Evolutionary conservation across 2,113 vertebrate species (phyloP).

Genomic region (Hippocampus barbouri): DNA sequence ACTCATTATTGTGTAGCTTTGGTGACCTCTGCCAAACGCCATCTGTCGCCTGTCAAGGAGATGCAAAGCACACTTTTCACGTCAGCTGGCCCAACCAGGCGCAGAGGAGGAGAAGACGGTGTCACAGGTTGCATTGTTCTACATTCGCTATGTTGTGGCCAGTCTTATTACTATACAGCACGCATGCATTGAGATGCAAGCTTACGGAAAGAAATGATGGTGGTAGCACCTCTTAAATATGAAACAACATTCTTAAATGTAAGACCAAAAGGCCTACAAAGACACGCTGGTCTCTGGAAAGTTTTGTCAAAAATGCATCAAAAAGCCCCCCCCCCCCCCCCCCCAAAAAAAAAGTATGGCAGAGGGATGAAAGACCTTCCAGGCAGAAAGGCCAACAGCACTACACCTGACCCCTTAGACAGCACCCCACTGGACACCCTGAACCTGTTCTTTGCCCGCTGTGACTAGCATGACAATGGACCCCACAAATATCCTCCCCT

Average conservation of each 20-base stretch:
- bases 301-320: no score
- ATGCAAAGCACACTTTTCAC: constrained; percentile 24
- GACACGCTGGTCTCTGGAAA: no score
- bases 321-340: no score
- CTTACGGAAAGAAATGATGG: background rate
- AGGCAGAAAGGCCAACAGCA: no score
- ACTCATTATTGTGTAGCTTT: constrained; percentile 45
- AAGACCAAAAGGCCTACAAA: background rate
- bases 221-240: background rate
- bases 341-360: no score
- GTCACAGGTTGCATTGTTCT: constrained; percentile 15
- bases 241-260: background rate
- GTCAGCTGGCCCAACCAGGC: constrained; percentile 21
- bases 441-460: no score
- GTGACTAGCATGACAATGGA: no score
- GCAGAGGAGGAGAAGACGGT: constrained; percentile 3
- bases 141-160: background rate
- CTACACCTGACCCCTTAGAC: no score
- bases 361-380: no score
- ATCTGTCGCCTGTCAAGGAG: constrained; percentile 55
- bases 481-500: no score
- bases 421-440: no score
- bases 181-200: background rate
- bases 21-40: constrained; percentile 53
- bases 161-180: background rate